phyloP scores from a whole-genome alignment of 2,113 vertebrate genomes.

The Aythya baeri region DNA sequence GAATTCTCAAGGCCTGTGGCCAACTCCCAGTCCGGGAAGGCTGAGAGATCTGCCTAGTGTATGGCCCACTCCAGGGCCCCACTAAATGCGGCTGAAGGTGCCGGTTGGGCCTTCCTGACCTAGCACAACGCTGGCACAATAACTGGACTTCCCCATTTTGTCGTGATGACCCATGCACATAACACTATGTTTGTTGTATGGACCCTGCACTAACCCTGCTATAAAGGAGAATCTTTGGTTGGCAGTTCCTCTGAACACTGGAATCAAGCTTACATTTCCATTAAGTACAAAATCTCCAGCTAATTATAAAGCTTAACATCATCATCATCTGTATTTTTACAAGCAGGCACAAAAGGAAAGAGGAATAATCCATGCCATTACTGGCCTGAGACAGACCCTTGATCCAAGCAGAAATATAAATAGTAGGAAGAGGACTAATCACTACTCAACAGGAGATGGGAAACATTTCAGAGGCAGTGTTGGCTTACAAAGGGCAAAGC shows the following conservation, averaged over 20 bases:
- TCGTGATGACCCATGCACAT: background rate
- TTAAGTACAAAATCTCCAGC: background rate
- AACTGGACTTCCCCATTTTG: background rate
- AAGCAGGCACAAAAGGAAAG: background rate
- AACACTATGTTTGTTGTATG: background rate
- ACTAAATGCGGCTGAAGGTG: background rate
- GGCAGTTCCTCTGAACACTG: background rate
- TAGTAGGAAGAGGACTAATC: background rate
- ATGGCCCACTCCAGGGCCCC: background rate
- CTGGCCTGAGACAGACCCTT: background rate
- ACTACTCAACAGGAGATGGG: background rate
- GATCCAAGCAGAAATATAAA: background rate
- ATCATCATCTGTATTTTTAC: background rate
- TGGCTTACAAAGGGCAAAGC: background rate
- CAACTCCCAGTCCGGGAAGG: background rate
- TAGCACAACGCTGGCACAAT: background rate
- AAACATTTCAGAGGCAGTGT: background rate
- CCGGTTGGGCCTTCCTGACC: background rate
- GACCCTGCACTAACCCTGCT: background rate
- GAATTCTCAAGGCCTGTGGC: background rate
- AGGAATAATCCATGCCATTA: background rate
- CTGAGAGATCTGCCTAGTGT: background rate
- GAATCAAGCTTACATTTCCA: background rate
- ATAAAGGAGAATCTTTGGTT: background rate
- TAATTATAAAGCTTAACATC: background rate